Evolutionary conservation across 1,140 invertebrate species (phyloP), one percentile per base, ranked within the genome.

Genomic region (Dreissena polymorpha): DNA sequence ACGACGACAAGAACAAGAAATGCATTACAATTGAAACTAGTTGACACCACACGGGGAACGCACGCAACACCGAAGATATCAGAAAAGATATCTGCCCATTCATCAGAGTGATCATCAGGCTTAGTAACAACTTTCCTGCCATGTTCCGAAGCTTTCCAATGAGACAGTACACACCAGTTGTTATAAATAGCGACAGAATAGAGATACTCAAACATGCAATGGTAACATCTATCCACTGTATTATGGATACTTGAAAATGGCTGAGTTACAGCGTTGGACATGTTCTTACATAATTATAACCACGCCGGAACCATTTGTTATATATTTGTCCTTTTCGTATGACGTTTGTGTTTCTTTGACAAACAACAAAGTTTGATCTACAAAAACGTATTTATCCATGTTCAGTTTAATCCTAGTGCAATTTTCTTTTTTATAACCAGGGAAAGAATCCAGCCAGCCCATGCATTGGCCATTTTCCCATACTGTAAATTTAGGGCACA

Each of bases 1-100:
- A 95, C 0, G 94, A 91, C 0, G 93, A 90, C 72, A 95, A 89
- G 86, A 94, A 94, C 65, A 90, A 88, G 89, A 94, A 95, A 83
- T 94, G 94, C n/a, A 93, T 94, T n/a, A 91, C 55, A 0, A 94
- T 87, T 12, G 92, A 94, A n/a, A 93, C 80, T 3, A 89, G 85
- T 7, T 84, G 76, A 65, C 90, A 91, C 0, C 60, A 51, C 49
- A 51, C 25, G 14, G 23, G 57, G 6, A 57, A 7, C 0, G 25
- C 49, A 10, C 68, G 77, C 0, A 73, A 70, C 8, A 85, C 68
- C 13, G 86, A 87, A 10, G 92, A 91, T 16, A 93, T 81, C 5
- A 85, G 71, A 94, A 93, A 10, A 93, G n/a, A 80, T 0, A 93
- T 51, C 82, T 94, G 93, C 0, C 91, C 93, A 8, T 94, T 63